Conservation (phyloP, 2,888 invertebrate genomes). For the Hecatera dysodea region DNA sequence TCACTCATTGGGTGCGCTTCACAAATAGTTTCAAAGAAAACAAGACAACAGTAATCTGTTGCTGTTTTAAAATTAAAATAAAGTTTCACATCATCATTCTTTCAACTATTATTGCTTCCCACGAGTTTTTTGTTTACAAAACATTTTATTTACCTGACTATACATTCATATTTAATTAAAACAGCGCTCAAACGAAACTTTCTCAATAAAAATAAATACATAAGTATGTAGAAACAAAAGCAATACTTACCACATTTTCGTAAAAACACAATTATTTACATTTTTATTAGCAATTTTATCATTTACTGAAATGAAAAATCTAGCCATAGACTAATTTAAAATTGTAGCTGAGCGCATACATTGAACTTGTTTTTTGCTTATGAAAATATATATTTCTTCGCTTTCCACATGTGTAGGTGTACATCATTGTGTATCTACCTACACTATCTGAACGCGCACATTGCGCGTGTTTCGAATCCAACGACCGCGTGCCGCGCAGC, state of each 20-base stretch:
- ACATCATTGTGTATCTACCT: not conserved
- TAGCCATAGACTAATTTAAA: constrained; percentile 54
- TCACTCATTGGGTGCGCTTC: constrained; percentile 3
- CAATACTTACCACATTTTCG: constrained; percentile 30
- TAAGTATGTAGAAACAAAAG: constrained; percentile 19
- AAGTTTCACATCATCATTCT: not conserved
- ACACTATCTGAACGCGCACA: not conserved
- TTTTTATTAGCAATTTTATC: constrained; percentile 21
- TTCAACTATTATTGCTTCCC: not conserved
- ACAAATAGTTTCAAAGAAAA: not conserved
- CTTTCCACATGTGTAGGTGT: not conserved
- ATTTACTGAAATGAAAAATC: constrained; percentile 27
- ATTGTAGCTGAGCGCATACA: constrained; percentile 37
- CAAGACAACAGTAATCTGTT: not conserved
- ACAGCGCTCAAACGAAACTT: constrained; percentile 33
- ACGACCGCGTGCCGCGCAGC: too few species aligned
- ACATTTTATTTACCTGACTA: constrained; percentile 4
- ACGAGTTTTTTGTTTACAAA: constrained; percentile 1
- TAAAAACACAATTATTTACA: constrained; percentile 46
- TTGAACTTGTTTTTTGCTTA: not conserved
- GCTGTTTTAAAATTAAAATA: constrained; percentile 6
- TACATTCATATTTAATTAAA: constrained; percentile 29
- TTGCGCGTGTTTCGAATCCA: too few species aligned
- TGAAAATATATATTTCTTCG: not conserved
- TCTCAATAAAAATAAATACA: constrained; percentile 30